A percentile compares a stretch with the other conserved stretches of the same genome.
phyloP scores from a whole-genome alignment of 2,797 vertebrate genomes.

The Rhynchotus rufescens region DNA sequence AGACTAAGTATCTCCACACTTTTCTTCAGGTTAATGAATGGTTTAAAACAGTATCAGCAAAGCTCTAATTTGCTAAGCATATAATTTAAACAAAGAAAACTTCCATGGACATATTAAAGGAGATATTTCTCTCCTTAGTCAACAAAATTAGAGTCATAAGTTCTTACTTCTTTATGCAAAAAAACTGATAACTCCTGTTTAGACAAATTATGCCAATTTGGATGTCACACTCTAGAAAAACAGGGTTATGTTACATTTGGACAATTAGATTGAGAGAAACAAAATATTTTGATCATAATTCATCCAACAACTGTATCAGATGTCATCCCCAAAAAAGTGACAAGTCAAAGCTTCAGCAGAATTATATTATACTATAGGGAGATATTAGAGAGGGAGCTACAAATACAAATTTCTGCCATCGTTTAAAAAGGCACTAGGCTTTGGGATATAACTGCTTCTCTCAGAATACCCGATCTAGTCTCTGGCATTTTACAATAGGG shows the following conservation, averaged over 20 bases:
- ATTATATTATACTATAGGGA: neutral
- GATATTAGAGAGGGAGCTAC: constrained; percentile 9
- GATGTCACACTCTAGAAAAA: neutral
- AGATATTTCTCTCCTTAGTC: constrained; percentile 10
- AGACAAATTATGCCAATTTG: constrained; percentile 4
- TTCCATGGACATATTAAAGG: neutral
- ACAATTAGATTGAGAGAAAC: constrained; percentile 54
- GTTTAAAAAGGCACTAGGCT: neutral
- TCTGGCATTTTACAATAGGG: neutral
- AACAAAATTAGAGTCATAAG: constrained; percentile 16
- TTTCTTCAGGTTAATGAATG: neutral
- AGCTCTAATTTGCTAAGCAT: neutral
- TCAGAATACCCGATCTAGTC: neutral
- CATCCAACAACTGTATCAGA: neutral
- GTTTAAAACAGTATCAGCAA: neutral
- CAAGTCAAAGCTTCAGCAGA: neutral
- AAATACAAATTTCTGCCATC: constrained; percentile 5
- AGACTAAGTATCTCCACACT: neutral
- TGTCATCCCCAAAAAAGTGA: neutral
- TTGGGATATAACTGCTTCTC: neutral
- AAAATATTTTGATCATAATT: constrained; percentile 56
- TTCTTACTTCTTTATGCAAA: constrained; percentile 10
- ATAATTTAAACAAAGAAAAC: neutral
- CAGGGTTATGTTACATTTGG: neutral
- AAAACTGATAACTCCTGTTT: neutral